Conservation (phyloP, 2,888 invertebrate species). For the Thyatira batis region DNA sequence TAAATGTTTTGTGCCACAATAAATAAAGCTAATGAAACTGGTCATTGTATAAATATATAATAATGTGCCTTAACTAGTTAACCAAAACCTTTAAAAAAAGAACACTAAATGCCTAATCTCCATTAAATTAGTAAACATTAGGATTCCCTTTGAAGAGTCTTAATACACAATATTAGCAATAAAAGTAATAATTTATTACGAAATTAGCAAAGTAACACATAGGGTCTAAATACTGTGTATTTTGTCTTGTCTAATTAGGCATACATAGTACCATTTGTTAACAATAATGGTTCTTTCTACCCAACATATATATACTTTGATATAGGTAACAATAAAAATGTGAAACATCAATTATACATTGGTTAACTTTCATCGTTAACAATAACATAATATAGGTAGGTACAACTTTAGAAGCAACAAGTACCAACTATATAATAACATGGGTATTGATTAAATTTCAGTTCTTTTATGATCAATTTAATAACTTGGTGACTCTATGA, state of each 20-base stretch:
- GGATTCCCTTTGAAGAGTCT: neutral
- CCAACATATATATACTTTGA: neutral
- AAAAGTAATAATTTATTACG: neutral
- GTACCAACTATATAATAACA: conserved; percentile 11
- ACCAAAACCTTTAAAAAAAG: neutral
- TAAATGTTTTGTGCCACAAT: neutral
- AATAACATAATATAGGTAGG: neutral
- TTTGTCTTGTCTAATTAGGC: neutral
- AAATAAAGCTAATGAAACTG: neutral
- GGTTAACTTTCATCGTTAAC: neutral
- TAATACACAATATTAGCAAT: neutral
- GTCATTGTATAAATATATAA: neutral
- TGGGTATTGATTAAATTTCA: conserved; percentile 21
- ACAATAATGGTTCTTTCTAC: neutral
- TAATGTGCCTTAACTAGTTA: neutral
- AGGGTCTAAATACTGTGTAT: neutral
- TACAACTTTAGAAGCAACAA: conserved; percentile 15
- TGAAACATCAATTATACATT: conserved; percentile 24
- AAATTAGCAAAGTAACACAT: neutral
- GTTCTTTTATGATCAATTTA: conserved; percentile 26
- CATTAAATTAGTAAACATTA: neutral
- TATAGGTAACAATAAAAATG: neutral
- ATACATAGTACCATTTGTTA: neutral
- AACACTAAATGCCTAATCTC: neutral
- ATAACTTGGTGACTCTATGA: conserved; percentile 43